Percentiles rank a stretch among this genome's conserved stretches.
These are phyloP conservation scores for Aphelenchoides avenae DNA, from an alignment of 1,140 invertebrate genomes.

Conservation along the genomic window DNA sequence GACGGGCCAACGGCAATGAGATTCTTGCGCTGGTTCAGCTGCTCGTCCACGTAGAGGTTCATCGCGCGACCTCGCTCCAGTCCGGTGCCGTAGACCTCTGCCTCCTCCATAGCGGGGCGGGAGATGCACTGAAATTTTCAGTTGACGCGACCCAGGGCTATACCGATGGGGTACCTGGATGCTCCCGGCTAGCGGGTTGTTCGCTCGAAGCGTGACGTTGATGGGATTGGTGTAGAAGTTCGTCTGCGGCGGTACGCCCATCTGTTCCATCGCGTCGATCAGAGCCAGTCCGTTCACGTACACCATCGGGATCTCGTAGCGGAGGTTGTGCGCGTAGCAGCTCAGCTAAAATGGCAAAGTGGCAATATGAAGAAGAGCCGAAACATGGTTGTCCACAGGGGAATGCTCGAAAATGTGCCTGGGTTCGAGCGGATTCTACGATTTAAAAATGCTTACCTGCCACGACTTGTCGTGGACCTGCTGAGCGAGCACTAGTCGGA, in stretches of 20 bases:
- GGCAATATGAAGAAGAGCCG: background rate
- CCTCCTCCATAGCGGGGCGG: conserved; percentile 53
- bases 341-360: conserved; percentile 34
- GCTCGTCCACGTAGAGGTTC: conserved; percentile 47
- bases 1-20: conserved; percentile 21
- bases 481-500: conserved; percentile 35
- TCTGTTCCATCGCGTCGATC: conserved; percentile 46
- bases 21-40: conserved; percentile 13
- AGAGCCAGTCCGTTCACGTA: conserved; percentile 47
- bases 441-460: conserved; percentile 20
- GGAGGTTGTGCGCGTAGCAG: conserved; percentile 40
- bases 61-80: conserved; percentile 44
- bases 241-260: conserved; percentile 45
- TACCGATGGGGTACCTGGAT: conserved; percentile 33
- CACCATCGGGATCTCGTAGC: conserved; percentile 51
- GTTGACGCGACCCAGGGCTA: background rate
- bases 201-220: conserved; percentile 39
- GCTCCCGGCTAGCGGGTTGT: conserved; percentile 39
- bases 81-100: conserved; percentile 46
- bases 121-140: conserved; percentile 47
- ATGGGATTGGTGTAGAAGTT: conserved; percentile 53
- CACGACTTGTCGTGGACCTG: conserved; percentile 31
- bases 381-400: background rate
- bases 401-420: background rate
- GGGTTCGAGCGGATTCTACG: background rate